Percentiles rank a stretch among this genome's conserved stretches.
Conservation (phyloP, 2,113 vertebrate genomes). For the Panurus biarmicus region DNA sequence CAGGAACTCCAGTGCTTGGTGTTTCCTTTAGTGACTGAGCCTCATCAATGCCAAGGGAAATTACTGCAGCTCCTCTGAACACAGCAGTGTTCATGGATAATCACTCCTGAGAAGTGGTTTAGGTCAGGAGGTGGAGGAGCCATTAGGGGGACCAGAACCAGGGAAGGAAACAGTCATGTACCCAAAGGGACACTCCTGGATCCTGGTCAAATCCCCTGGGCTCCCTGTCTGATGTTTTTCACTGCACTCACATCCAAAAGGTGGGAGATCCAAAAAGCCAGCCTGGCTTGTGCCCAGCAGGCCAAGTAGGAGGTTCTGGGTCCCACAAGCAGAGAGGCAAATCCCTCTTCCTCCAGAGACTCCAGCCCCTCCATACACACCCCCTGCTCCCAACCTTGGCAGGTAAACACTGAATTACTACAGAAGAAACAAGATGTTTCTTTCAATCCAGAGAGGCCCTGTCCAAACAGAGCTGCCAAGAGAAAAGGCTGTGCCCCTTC, state of each 20-base stretch:
- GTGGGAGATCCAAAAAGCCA: neutral
- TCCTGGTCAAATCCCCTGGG: neutral
- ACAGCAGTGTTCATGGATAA: neutral
- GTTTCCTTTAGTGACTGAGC: neutral
- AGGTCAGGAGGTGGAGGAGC: neutral
- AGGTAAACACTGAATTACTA: neutral
- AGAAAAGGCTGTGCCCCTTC: neutral
- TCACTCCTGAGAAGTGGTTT: neutral
- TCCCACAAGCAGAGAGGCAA: neutral
- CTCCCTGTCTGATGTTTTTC: neutral
- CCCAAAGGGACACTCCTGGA: neutral
- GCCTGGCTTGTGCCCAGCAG: neutral
- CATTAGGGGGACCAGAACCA: neutral
- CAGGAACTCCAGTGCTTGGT: neutral
- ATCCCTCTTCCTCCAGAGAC: neutral
- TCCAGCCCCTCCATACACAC: rapidly evolving
- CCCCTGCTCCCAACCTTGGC: neutral
- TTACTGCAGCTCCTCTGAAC: neutral
- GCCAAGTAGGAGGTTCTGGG: neutral
- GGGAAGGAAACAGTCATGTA: neutral
- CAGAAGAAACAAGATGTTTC: neutral
- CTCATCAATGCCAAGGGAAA: neutral
- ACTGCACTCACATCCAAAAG: neutral
- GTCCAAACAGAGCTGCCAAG: neutral
- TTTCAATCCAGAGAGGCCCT: neutral